Evolutionary conservation across 2,888 invertebrate species (phyloP).

Genomic region (Drosophila prolongata): DNA sequence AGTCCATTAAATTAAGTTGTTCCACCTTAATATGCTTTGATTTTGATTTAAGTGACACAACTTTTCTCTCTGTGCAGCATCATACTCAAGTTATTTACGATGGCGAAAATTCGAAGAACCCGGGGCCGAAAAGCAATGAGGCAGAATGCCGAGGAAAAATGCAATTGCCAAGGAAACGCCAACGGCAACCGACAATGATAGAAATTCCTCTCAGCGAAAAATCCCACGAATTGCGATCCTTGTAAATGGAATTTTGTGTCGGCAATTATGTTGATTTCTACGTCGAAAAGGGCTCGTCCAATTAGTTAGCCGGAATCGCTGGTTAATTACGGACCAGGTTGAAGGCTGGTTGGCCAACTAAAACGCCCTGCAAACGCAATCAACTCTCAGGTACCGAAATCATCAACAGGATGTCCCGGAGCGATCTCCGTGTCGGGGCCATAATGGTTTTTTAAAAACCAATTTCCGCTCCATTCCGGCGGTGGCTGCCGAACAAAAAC

Average conservation of each 20-base stretch:
- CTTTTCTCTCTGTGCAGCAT: background rate
- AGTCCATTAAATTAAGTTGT: no score
- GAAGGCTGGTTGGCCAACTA: background rate
- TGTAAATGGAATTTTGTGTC: conserved; percentile 45
- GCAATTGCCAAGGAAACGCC: conserved; percentile 57
- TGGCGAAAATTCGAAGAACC: conserved; percentile 30
- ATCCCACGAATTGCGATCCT: conserved; percentile 23
- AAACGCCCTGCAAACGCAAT: conserved; percentile 8
- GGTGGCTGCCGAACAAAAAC: conserved; percentile 41
- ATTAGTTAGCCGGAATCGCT: conserved; percentile 40
- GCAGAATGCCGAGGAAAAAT: conserved; percentile 58
- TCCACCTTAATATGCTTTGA: no score
- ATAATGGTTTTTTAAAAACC: conserved; percentile 78
- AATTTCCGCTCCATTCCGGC: conserved; percentile 64
- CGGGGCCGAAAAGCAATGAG: conserved; percentile 57
- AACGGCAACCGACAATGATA: conserved; percentile 31
- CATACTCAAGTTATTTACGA: conserved; percentile 50
- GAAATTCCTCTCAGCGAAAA: conserved; percentile 54
- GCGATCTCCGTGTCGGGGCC: conserved; percentile 47
- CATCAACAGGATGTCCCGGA: conserved; percentile 45
- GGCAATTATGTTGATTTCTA: conserved; percentile 70
- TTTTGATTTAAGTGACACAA: background rate
- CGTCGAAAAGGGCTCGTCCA: conserved; percentile 22
- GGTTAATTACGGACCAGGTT: conserved; percentile 54
- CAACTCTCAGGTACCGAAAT: conserved; percentile 32